A percentile compares a stretch with the other conserved stretches of the same genome.
Conservation (phyloP, 2,113 vertebrate species). For the Cheilinus undulatus region DNA sequence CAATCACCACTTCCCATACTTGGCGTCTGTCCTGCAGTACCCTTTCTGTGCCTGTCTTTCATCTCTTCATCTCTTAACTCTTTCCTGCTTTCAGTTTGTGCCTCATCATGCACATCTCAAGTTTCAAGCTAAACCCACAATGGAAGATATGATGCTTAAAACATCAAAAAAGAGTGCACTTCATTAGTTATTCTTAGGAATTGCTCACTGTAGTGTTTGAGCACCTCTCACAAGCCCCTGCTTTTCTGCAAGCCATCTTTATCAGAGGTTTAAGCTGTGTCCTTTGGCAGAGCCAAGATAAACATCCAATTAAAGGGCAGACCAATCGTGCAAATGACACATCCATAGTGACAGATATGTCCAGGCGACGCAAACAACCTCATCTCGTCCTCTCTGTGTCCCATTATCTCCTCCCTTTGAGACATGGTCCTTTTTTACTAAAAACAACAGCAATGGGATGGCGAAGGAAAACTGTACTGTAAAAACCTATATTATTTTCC, state of each 20-base stretch:
- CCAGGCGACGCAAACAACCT: conserved; percentile 29
- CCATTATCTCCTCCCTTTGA: conserved; percentile 43
- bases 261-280: conserved; percentile 5
- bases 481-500: conserved; percentile 37
- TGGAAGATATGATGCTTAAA: conserved; percentile 7
- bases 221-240: background rate
- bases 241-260: conserved; percentile 23
- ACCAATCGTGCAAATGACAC: conserved; percentile 27
- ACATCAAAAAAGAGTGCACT: background rate
- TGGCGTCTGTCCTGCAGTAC: conserved; percentile 42
- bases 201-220: background rate
- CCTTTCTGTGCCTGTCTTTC: conserved; percentile 35
- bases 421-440: conserved; percentile 29
- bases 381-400: conserved; percentile 37
- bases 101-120: conserved; percentile 13
- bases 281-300: conserved; percentile 38
- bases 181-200: conserved; percentile 18
- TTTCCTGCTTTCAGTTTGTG: conserved; percentile 46
- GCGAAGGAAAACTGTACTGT: conserved; percentile 12
- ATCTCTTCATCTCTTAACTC: conserved; percentile 16
- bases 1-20: conserved; percentile 37
- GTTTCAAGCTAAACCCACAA: conserved; percentile 2
- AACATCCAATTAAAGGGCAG: conserved; percentile 48
- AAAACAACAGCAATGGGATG: conserved; percentile 26
- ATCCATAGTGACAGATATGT: conserved; percentile 22